A percentile compares a stretch with the other conserved stretches of the same genome.
These are phyloP conservation scores for Hirtodrosophila cameraria DNA, from an alignment of 2,888 invertebrate genomes.

Conservation along the genomic window DNA sequence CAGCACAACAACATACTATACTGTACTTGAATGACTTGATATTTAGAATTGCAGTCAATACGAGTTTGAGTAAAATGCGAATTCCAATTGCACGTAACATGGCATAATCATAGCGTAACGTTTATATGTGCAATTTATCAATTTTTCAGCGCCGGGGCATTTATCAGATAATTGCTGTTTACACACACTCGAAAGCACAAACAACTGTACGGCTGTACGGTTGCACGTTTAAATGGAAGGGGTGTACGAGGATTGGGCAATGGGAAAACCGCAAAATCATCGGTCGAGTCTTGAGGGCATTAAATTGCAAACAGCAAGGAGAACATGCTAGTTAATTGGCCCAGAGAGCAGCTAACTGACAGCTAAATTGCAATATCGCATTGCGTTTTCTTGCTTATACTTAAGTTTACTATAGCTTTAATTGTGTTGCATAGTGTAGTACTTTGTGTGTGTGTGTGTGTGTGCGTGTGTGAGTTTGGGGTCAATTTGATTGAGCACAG, in stretches of 20 bases:
- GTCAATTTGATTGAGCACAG: slow-evolving; percentile 53
- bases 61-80: slow-evolving; percentile 7
- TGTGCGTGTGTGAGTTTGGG: slow-evolving; percentile 21
- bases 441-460: slow-evolving; percentile 4
- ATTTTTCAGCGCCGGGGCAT: slow-evolving; percentile 76
- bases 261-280: slow-evolving; percentile 75
- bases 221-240: slow-evolving; percentile 6
- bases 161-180: slow-evolving; percentile 78
- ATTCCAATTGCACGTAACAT: slow-evolving; percentile 35
- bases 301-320: slow-evolving; percentile 67
- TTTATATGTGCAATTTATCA: slow-evolving; percentile 77
- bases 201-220: not conserved
- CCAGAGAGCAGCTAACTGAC: slow-evolving; percentile 76
- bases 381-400: slow-evolving; percentile 70
- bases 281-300: slow-evolving; percentile 64
- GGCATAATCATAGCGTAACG: slow-evolving; percentile 76
- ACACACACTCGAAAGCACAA: slow-evolving; percentile 61
- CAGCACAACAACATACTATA: not conserved
- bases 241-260: slow-evolving; percentile 20
- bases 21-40: slow-evolving; percentile 9
- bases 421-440: slow-evolving; percentile 12
- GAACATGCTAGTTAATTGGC: slow-evolving; percentile 71
- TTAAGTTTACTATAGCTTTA: slow-evolving; percentile 49
- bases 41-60: slow-evolving; percentile 12
- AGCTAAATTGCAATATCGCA: slow-evolving; percentile 78